phyloP scores from a whole-genome alignment of 2,797 vertebrate species.

The Halcyon smyrnensis region DNA sequence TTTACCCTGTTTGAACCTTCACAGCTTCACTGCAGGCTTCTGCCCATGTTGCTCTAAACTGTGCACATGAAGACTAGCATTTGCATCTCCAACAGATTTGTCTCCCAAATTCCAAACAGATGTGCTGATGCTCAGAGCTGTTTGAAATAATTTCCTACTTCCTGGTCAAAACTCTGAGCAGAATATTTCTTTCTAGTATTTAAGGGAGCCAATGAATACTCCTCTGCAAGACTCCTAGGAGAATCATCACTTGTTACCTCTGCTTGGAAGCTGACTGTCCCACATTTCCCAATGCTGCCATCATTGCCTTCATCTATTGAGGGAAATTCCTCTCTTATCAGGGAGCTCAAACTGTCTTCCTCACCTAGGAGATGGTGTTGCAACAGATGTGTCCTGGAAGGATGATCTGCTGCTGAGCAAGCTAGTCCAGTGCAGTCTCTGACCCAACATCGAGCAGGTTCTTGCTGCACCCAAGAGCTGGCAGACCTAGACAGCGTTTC shows the following conservation, averaged over 20 bases:
- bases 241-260: background rate
- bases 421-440: background rate
- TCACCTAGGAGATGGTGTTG: background rate
- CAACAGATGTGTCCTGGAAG: background rate
- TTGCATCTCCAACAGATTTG: background rate
- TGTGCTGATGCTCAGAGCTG: background rate
- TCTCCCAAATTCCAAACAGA: background rate
- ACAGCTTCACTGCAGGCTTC: background rate
- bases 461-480: background rate
- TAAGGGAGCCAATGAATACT: slow-evolving; percentile 21
- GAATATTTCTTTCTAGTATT: background rate
- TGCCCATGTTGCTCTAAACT: background rate
- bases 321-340: background rate
- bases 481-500: slow-evolving; percentile 1
- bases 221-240: background rate
- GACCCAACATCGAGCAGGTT: background rate
- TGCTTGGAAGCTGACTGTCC: background rate
- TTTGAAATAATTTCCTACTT: slow-evolving; percentile 23
- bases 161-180: slow-evolving; percentile 27
- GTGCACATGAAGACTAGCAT: background rate
- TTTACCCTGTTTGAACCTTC: background rate
- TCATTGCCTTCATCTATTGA: background rate
- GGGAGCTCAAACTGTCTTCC: background rate
- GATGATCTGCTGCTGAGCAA: background rate
- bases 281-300: rapidly evolving